Evolutionary conservation across 2,888 invertebrate species (phyloP).

Genomic region (Imbricaverruca yamaguchii): DNA sequence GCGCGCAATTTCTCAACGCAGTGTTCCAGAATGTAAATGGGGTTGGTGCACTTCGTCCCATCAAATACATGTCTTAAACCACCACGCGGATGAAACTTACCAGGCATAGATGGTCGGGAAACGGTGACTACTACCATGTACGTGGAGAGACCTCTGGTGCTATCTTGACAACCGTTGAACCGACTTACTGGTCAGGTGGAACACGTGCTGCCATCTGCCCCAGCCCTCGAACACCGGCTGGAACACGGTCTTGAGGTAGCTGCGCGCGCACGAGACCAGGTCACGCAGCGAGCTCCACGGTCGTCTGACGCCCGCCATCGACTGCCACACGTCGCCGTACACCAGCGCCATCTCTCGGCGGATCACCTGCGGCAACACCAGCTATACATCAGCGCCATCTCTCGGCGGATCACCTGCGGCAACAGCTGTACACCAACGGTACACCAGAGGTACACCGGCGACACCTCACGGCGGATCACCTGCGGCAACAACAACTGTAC

Average conservation of each 20-base stretch:
- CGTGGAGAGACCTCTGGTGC: too few relatives aligned
- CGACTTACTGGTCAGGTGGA: not conserved
- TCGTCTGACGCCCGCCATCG: not conserved
- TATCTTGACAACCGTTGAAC: too few relatives aligned
- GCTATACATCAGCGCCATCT: too few relatives aligned
- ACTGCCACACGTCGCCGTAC: not conserved
- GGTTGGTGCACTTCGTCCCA: too few relatives aligned
- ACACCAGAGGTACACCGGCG: not conserved
- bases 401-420: too few relatives aligned
- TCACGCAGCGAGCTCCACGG: not conserved
- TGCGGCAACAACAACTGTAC: not conserved
- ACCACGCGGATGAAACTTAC: too few relatives aligned
- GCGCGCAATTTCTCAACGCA: too few relatives aligned
- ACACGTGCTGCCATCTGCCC: not conserved
- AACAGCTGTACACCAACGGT: not conserved
- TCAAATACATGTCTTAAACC: too few relatives aligned
- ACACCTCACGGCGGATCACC: conserved; percentile 17
- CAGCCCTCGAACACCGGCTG: not conserved
- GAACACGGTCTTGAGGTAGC: conserved; percentile 5
- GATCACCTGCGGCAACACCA: not conserved
- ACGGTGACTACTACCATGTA: too few relatives aligned
- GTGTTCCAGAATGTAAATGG: too few relatives aligned
- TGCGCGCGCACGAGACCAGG: not conserved
- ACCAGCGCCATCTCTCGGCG: conserved; percentile 6
- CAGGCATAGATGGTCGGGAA: too few relatives aligned